A percentile compares a stretch with the other conserved stretches of the same genome.
These are phyloP conservation scores for Stenopsyche tienmushanensis DNA, from an alignment of 1,140 invertebrate species.

Conservation along the genomic window DNA sequence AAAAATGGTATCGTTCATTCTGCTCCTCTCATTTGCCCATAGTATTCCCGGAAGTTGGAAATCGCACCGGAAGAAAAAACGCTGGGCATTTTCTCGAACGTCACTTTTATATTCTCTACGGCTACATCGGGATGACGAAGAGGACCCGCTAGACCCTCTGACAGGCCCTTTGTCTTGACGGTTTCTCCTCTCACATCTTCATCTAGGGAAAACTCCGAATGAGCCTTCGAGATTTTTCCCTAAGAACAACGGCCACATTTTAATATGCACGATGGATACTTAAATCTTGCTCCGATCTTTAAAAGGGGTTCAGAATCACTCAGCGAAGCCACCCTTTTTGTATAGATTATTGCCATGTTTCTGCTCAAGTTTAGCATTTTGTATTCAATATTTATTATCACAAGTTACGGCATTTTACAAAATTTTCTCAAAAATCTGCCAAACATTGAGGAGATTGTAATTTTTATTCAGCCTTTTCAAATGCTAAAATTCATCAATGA, in stretches of 20 bases:
- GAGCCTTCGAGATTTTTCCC: slow-evolving; percentile 4
- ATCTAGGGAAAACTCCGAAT: slow-evolving; percentile 2
- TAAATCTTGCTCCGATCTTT: background rate
- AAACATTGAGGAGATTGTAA: too few species aligned
- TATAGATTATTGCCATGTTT: too few species aligned
- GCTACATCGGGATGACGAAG: slow-evolving; percentile 12
- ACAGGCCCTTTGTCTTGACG: slow-evolving; percentile 25
- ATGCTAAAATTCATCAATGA: too few species aligned
- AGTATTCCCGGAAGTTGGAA: slow-evolving; percentile 2
- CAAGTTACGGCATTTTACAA: too few species aligned
- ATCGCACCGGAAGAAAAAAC: slow-evolving; percentile 25
- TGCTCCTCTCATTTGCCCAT: slow-evolving; percentile 8
- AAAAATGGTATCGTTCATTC: background rate
- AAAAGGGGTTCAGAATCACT: too few species aligned
- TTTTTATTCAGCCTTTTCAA: too few species aligned
- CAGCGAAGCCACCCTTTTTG: too few species aligned
- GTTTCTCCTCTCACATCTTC: slow-evolving; percentile 7
- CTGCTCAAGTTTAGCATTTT: too few species aligned
- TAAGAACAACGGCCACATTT: background rate
- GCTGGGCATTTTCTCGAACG: slow-evolving; percentile 22
- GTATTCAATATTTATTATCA: too few species aligned
- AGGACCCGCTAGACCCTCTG: slow-evolving; percentile 12
- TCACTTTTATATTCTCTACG: slow-evolving; percentile 25
- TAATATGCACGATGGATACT: slow-evolving; percentile 13
- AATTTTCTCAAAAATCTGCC: too few species aligned